Base-by-base conservation (phyloP, 2,888 invertebrate species). In the Mesochorus sp. region DNA sequence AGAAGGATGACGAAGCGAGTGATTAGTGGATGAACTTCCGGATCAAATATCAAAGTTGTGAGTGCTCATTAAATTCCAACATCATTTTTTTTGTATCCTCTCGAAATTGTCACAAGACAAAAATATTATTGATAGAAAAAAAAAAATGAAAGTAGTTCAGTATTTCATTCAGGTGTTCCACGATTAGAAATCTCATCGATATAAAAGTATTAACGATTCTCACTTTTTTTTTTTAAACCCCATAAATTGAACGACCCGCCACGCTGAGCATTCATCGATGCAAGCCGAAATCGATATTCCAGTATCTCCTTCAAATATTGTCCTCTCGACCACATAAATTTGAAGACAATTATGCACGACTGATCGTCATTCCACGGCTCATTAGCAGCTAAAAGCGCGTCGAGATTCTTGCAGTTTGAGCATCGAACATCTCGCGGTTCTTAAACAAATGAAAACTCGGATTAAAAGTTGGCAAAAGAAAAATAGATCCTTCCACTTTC, bases 181-280 rank as follows among this genome's bases (percentile, higher is more conserved):
- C 47, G 51, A 64, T 66, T 73, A 66, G 73, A 73, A 73, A 73
- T 57, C 64, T 47, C 47, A 3, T 47, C 8, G 53, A 62, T 24
- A 34, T 34, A 55, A 51, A n/a, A 42, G 17, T 14, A n/a, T n/a
- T 21, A 31, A 12, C 26, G 62, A 4, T 24, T 24, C 4, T n/a
- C 19, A 12, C 53, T 72, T 55, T 34, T 6, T 17, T 2, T n/a
- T n/a, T n/a, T n/a, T n/a, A n/a, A n/a, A n/a, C n/a, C n/a, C n/a
- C n/a, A n/a, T 19, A 3, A 34, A 37, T 12, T 12, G 10, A 67
- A 21, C 12, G 19, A 31, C 19, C 28, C 12, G 42, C 28, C 42
- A 53, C 19, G 34, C 21, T 59, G 34, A 28, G 39, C n/a, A 59
- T 34, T 72, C 44, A 55, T 31, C 42, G 37, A 47, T 55, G 44